Conservation (phyloP, 1,140 invertebrate species). For the Druon quercuslanigerum region DNA sequence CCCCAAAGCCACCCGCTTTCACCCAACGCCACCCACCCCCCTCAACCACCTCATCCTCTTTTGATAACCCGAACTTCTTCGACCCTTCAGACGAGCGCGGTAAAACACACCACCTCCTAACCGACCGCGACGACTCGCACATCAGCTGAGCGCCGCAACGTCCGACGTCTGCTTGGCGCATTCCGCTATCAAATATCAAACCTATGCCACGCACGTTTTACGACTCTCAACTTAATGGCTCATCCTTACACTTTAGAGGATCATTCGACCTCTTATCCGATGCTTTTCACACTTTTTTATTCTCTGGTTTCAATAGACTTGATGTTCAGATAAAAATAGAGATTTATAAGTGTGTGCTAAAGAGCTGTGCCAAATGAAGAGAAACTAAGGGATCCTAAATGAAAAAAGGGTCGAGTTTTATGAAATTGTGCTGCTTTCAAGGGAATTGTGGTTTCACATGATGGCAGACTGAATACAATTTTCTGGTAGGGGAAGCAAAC, state of each 20-base stretch:
- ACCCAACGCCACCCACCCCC: conserved; percentile 1
- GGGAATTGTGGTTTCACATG: too few relatives aligned
- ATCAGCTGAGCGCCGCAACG: conserved; percentile 45
- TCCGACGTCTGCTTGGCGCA: conserved; percentile 41
- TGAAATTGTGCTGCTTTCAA: too few relatives aligned
- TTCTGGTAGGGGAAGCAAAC: too few relatives aligned
- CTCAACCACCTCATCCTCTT: conserved; percentile 38
- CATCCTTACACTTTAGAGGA: conserved; percentile 4
- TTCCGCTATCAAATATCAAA: not conserved
- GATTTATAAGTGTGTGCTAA: not conserved
- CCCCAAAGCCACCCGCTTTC: conserved; percentile 46
- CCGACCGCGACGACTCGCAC: conserved; percentile 32
- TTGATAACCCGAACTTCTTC: conserved; percentile 55
- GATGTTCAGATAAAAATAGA: not conserved
- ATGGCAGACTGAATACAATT: too few relatives aligned
- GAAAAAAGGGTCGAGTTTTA: not conserved
- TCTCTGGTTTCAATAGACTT: not conserved
- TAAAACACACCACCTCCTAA: conserved; percentile 40
- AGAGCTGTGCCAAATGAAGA: not conserved
- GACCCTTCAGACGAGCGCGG: conserved; percentile 43
- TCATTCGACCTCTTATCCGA: not conserved
- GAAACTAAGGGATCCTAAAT: not conserved
- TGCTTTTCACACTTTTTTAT: not conserved
- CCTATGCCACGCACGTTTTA: conserved; percentile 20
- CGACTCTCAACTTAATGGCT: not conserved